Evolutionary conservation across 2,113 vertebrate genomes (phyloP).

Genomic region (Lethenteron camtschaticum): DNA sequence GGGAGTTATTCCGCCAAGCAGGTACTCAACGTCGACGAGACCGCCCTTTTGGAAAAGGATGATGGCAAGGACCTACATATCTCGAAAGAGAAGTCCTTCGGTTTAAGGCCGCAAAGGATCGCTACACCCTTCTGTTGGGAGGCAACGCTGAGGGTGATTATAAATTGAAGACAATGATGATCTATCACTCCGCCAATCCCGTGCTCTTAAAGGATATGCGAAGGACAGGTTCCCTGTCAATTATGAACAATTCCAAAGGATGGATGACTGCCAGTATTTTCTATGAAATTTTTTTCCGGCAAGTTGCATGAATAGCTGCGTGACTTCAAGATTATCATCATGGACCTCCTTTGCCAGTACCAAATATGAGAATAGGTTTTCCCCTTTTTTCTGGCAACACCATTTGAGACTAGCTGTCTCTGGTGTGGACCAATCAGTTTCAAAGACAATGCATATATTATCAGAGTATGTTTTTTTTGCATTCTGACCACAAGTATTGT

Average conservation of each 20-base stretch:
- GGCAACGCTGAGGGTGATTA: not conserved
- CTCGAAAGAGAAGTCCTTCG: not conserved
- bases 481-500: no score
- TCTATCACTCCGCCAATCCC: conserved; percentile 1
- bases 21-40: conserved; percentile 1
- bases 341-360: no score
- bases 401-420: no score
- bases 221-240: not conserved
- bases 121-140: not conserved
- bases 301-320: conserved; percentile 1
- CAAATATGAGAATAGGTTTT: no score
- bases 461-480: no score
- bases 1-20: not conserved
- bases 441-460: no score
- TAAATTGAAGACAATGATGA: not conserved
- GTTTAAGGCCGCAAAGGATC: not conserved
- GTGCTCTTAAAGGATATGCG: not conserved
- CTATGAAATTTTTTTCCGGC: not conserved
- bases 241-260: not conserved
- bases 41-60: not conserved
- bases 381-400: no score
- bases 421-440: no score
- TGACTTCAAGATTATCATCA: not conserved
- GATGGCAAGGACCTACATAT: not conserved
- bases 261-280: conserved; percentile 1